Evolutionary conservation across 2,113 vertebrate species (phyloP), one percentile per base, ranked within the genome.

Genomic region (Gymnobelideus leadbeateri): DNA sequence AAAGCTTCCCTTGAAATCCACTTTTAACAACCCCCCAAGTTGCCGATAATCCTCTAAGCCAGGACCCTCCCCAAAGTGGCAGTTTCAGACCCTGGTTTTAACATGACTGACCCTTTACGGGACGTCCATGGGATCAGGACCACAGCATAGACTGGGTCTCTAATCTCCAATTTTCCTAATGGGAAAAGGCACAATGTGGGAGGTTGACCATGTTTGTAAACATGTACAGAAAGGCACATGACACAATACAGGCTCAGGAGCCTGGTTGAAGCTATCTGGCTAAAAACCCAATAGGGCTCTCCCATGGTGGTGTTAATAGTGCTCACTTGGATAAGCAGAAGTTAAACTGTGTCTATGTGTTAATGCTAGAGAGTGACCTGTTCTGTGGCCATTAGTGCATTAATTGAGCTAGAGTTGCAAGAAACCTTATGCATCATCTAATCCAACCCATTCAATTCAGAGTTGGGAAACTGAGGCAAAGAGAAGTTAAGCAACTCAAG

Each of bases 1-100:
- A 84, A 84, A 84, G 68, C 68, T 84, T 43, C 68, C 68, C 68
- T 84, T 84, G 68, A 43, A 84, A 84, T 84, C 68, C 68, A 84
- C 68, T 84, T 84, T 84, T 43, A 84, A 84, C 68, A 84, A 84
- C 68, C 68, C 68, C 68, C 68, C 68, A 84, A 84, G 68, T 43
- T 6, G 68, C 68, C 0, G 2, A 84, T 84, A 84, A 84, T 84
- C 68, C 68, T 84, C n/a, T 43, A 84, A 43, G 37, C 37, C 37
- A 84, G n/a, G 68, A 84, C 68, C 68, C n/a, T 84, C 68, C 68
- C 68, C 68, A 43, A 84, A 84, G 19, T 8, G 16, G n/a, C 1
- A n/a, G 19, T 43, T 84, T 84, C 19, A 43, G 68, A 84, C 19
- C 21, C 14, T 5, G 61, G 37, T 77, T 77, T 77, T 77, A 77